phyloP scores from a whole-genome alignment of 2,797 vertebrate species.

The Threskiornis aethiopicus region DNA sequence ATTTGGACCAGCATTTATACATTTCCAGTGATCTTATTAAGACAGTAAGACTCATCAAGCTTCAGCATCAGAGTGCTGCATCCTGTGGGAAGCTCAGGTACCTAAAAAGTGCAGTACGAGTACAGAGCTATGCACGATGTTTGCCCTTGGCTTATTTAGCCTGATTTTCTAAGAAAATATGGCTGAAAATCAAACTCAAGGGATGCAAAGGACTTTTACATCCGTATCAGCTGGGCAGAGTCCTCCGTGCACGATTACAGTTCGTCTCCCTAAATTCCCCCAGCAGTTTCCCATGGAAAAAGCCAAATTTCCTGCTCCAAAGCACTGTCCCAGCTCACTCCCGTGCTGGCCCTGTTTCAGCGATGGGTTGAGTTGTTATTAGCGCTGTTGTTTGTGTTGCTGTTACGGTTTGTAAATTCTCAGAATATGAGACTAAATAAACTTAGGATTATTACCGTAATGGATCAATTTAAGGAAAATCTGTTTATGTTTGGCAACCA shows the following conservation, averaged over 20 bases:
- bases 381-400: neutral
- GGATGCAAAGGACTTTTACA: neutral
- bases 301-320: neutral
- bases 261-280: neutral
- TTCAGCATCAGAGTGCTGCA: neutral
- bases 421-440: neutral
- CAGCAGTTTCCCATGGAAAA: neutral
- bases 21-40: neutral
- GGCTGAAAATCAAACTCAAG: neutral
- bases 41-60: neutral
- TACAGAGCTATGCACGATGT: rapidly evolving
- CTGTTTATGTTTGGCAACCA: neutral
- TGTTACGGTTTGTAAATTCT: neutral
- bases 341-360: rapidly evolving
- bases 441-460: neutral
- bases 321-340: neutral
- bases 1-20: neutral
- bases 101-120: neutral
- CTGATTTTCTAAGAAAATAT: neutral
- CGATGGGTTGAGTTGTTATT: neutral
- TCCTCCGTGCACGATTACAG: rapidly evolving
- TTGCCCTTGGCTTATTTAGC: neutral
- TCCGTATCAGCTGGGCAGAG: neutral
- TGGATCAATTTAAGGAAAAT: neutral
- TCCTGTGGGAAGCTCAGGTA: neutral